A percentile compares a stretch with the other conserved stretches of the same genome.
phyloP scores from a whole-genome alignment of 2,888 invertebrate species.

The Oligia strigilis region DNA sequence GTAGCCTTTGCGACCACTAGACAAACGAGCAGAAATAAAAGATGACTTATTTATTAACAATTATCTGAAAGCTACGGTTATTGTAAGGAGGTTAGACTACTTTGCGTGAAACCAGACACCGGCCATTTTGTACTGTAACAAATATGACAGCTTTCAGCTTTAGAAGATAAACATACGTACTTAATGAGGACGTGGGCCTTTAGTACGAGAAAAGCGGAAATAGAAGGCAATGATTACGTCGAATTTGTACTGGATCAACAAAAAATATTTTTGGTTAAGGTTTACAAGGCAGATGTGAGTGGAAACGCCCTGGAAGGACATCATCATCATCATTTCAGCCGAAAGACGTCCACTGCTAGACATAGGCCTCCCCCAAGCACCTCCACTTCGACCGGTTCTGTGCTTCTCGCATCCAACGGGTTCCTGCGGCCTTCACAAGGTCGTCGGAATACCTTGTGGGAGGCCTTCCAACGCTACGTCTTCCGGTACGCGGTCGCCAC shows the following conservation, averaged over 20 bases:
- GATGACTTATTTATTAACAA: neutral
- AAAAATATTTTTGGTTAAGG: neutral
- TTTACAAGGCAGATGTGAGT: neutral
- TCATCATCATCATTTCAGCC: no score
- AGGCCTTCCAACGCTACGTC: no score
- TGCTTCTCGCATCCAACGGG: no score
- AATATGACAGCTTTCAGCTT: constrained; percentile 44
- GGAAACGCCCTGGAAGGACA: neutral
- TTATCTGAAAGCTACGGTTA: constrained; percentile 6
- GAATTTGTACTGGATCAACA: neutral
- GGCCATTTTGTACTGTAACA: constrained; percentile 21
- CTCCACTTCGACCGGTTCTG: no score
- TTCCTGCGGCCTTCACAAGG: no score
- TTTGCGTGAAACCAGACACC: constrained; percentile 20
- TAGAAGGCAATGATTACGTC: neutral
- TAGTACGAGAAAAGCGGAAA: neutral
- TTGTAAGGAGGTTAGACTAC: constrained; percentile 7
- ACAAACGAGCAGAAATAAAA: neutral
- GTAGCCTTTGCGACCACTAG: neutral
- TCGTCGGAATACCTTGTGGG: no score
- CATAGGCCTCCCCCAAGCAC: no score
- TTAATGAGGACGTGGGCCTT: neutral
- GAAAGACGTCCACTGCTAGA: no score
- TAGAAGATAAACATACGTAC: constrained; percentile 36
- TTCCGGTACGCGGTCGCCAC: no score